Base-by-base conservation (phyloP, 2,888 invertebrate species). In the Stenoptilia bipunctidactyla region DNA sequence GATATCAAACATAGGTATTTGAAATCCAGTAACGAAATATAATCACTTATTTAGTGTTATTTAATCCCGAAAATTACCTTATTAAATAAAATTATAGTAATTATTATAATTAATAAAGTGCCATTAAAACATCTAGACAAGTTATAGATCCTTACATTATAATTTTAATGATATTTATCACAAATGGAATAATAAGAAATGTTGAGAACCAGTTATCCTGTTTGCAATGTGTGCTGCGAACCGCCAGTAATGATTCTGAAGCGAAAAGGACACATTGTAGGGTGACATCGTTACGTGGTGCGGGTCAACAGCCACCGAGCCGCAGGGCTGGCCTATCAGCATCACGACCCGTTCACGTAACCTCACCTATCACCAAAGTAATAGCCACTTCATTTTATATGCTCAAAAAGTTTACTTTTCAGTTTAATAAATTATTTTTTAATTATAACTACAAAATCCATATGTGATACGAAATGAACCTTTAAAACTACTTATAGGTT, bases 281-380 rank as follows among this genome's bases (percentile, higher is more conserved):
- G n/a, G n/a, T n/a, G n/a, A n/a, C n/a, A n/a, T n/a, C n/a, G n/a
- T n/a, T n/a, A n/a, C n/a, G n/a, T n/a, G n/a, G n/a, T n/a, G n/a
- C n/a, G n/a, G n/a, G n/a, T n/a, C n/a, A n/a, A n/a, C n/a, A n/a
- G n/a, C n/a, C n/a, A n/a, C n/a, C n/a, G n/a, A n/a, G n/a, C n/a
- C n/a, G n/a, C n/a, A n/a, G n/a, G n/a, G n/a, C n/a, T n/a, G n/a
- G n/a, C n/a, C n/a, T n/a, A n/a, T n/a, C n/a, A n/a, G n/a, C n/a
- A n/a, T n/a, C n/a, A n/a, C n/a, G n/a, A n/a, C n/a, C n/a, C n/a
- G n/a, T n/a, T n/a, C n/a, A n/a, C n/a, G n/a, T n/a, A n/a, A n/a
- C n/a, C 75, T 72, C 76, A 77, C 66, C 73, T 80, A 80, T 76
- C 74, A 76, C 74, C 75, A 77, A 80, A 77, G 66, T 75, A 76